Base-by-base conservation (phyloP, 2,797 vertebrate genomes). In the Pygocentrus nattereri region DNA sequence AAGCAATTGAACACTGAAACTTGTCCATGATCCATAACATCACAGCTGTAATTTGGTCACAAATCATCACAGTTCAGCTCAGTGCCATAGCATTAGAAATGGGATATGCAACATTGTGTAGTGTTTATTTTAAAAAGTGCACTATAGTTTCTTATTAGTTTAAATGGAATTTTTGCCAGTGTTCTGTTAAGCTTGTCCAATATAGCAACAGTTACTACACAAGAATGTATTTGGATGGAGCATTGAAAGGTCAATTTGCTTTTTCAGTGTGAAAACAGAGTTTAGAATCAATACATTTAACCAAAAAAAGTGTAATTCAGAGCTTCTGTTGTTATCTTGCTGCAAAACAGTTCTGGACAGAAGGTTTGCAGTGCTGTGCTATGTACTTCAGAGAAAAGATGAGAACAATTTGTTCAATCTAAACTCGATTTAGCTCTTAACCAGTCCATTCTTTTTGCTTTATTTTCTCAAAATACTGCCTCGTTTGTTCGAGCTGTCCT, bases 261-360 rank as follows among this genome's bases (percentile, higher is more conserved):
- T 25, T 4, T 23, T 12, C n/a, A 23, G n/a, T 11, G 12, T 44
- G 11, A 44, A 44, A 10, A 12, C 8, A 23, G 54, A 56, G 21
- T 58, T 58, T 58, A 58, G 3, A 23, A 21, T 23, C 8, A 62
- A 41, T 67, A n/a, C n/a, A 44, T 19, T 25, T 41, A 5, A 41
- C 8, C n/a, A n/a, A n/a, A 10, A 41, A 41, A 44, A 2, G 34
- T 34, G 52, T 61, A 0, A 0, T 21, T 75, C 58, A 47, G 5
- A 71, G 19, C 70, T 38, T 56, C 34, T 59, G 50, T 49, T 64
- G 44, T 72, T 56, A 54, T 76, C 30, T 58, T 58, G 70, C 27
- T 67, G 50, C 74, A 23, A 74, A 75, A 68, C 7, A n/a, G 62
- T 75, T 76, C 50, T 76, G 54, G 62, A 38, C 65, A 72, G 25